phyloP scores from a whole-genome alignment of 2,888 invertebrate genomes.

The Calameuta pallipes region DNA sequence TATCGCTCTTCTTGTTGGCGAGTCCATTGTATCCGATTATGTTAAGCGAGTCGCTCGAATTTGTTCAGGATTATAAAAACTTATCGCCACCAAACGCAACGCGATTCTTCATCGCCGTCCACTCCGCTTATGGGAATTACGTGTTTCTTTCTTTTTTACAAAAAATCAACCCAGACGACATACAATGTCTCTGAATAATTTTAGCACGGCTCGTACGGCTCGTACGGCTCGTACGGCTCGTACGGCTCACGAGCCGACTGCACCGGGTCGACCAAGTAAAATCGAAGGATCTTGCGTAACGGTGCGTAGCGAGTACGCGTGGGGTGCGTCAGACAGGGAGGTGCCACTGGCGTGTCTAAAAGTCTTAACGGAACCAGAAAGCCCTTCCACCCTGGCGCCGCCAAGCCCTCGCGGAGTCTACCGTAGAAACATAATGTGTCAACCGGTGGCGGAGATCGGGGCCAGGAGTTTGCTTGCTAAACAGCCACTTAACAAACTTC shows the following conservation, averaged over 20 bases:
- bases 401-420: slow-evolving; percentile 16
- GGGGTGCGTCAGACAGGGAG: slow-evolving; percentile 14
- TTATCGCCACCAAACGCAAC: neutral
- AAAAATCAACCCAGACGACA: no score
- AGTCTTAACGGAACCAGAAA: slow-evolving; percentile 10
- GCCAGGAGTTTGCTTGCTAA: slow-evolving; percentile 14
- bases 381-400: slow-evolving; percentile 21
- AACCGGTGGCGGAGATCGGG: slow-evolving; percentile 12
- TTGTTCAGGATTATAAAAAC: slow-evolving; percentile 8
- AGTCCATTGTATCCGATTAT: slow-evolving; percentile 4
- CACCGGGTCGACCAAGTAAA: neutral
- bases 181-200: no score
- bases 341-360: slow-evolving; percentile 15
- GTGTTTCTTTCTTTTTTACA: no score
- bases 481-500: slow-evolving; percentile 25
- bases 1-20: slow-evolving; percentile 9
- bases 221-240: no score
- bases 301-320: neutral
- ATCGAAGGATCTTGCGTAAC: slow-evolving; percentile 8
- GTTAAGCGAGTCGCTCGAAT: slow-evolving; percentile 2
- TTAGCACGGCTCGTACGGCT: no score
- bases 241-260: neutral
- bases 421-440: slow-evolving; percentile 19
- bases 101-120: no score
- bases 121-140: no score